A percentile compares a stretch with the other conserved stretches of the same genome.
phyloP scores from a whole-genome alignment of 2,113 vertebrate species.

The Rhineura floridana region DNA sequence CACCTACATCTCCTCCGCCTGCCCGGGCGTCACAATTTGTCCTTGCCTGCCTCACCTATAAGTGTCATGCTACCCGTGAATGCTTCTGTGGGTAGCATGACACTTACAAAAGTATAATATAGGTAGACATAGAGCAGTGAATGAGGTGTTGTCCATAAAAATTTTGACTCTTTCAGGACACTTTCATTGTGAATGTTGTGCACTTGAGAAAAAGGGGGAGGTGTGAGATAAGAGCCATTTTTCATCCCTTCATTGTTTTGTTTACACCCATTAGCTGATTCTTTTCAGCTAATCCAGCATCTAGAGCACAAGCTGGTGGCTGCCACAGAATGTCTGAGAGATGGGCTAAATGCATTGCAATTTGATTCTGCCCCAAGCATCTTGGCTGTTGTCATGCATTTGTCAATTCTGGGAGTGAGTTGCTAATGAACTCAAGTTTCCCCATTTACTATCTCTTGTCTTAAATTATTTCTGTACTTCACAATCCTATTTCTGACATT shows the following conservation, averaged over 20 bases:
- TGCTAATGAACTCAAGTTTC: conserved; percentile 52
- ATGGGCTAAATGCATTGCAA: rapidly evolving
- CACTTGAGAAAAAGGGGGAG: not conserved
- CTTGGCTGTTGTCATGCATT: not conserved
- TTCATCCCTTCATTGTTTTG: not conserved
- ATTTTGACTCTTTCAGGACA: not conserved
- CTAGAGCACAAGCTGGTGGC: not conserved
- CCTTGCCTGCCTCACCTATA: too few relatives aligned
- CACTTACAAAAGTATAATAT: too few relatives aligned
- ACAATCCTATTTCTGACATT: conserved; percentile 34
- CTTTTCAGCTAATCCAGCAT: rapidly evolving
- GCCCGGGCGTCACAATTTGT: too few relatives aligned
- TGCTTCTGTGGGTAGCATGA: too few relatives aligned
- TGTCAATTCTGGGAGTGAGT: not conserved
- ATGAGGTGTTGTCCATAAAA: not conserved
- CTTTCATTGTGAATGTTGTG: not conserved
- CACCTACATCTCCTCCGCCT: too few relatives aligned
- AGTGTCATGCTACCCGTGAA: too few relatives aligned
- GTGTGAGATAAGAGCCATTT: not conserved
- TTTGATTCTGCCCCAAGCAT: conserved; percentile 10
- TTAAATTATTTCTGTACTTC: conserved; percentile 47
- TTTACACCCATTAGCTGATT: conserved; percentile 9
- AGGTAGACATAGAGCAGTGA: not conserved
- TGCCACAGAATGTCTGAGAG: not conserved
- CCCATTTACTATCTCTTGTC: conserved; percentile 23